phyloP scores from a whole-genome alignment of 2,113 vertebrate species.

The Centropristis striata region DNA sequence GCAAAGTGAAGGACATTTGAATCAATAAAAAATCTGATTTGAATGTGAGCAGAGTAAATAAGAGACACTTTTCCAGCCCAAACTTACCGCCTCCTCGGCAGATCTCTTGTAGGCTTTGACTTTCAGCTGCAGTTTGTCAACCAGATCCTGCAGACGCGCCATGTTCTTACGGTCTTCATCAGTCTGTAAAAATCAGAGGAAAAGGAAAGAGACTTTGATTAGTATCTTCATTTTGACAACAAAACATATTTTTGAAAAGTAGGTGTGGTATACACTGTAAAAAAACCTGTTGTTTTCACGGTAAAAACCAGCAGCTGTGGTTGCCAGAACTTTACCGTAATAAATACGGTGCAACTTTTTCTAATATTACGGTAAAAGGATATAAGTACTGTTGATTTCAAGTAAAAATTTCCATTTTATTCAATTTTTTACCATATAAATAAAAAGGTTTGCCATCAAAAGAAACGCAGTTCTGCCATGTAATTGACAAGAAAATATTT shows the following conservation, averaged over 20 bases:
- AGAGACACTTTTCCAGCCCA: background rate
- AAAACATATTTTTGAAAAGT: background rate
- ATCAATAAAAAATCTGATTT: background rate
- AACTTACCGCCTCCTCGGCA: constrained; percentile 89
- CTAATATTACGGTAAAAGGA: too few relatives aligned
- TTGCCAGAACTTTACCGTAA: too few relatives aligned
- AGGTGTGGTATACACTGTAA: background rate
- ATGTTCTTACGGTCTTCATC: constrained; percentile 91
- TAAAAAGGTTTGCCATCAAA: too few relatives aligned
- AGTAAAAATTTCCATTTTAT: too few relatives aligned
- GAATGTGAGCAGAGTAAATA: background rate
- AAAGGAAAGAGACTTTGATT: background rate
- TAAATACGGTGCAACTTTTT: too few relatives aligned
- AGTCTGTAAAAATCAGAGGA: constrained; percentile 77
- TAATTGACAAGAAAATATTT: too few relatives aligned
- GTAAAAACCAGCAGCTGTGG: too few relatives aligned
- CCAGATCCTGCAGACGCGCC: constrained; percentile 89
- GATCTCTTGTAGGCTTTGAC: constrained; percentile 93
- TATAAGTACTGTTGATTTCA: too few relatives aligned
- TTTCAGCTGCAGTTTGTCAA: constrained; percentile 92
- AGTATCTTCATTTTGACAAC: background rate
- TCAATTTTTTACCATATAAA: too few relatives aligned
- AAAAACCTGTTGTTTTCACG: too few relatives aligned
- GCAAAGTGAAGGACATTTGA: background rate
- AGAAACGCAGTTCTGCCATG: too few relatives aligned